phyloP scores from a whole-genome alignment of 1,140 invertebrate species.

The Propsilocerus akamusi region DNA sequence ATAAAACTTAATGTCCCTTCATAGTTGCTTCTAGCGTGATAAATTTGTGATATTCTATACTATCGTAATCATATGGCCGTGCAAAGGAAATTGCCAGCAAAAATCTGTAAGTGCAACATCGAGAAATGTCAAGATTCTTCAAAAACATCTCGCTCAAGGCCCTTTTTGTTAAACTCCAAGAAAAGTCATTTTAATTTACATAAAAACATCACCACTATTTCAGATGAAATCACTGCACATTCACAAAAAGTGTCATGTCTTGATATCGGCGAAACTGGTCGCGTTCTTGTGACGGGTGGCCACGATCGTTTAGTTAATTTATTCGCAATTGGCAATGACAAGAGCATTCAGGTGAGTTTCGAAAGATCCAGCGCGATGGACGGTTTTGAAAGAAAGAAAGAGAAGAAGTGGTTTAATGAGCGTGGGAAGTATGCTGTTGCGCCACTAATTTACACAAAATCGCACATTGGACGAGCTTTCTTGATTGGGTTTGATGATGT shows the following conservation, averaged over 20 bases:
- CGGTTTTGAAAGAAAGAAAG: constrained; percentile 3
- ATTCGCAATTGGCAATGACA: constrained; percentile 89
- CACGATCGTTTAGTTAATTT: constrained; percentile 96
- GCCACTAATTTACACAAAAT: not conserved
- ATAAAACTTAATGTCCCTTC: too few relatives aligned
- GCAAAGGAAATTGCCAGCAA: not conserved
- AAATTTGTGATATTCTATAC: constrained; percentile 1
- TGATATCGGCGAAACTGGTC: constrained; percentile 70
- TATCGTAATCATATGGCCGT: not conserved
- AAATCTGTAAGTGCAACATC: not conserved
- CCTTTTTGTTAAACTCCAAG: not conserved
- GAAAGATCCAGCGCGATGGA: not conserved
- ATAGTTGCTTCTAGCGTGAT: too few relatives aligned
- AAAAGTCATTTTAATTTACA: not conserved
- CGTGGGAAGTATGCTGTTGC: not conserved
- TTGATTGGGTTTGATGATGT: too few relatives aligned
- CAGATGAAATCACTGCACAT: constrained; percentile 79
- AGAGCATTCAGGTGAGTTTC: constrained; percentile 75
- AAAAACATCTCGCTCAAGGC: not conserved
- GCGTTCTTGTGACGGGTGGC: constrained; percentile 88
- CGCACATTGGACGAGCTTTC: not conserved
- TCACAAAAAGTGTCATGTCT: constrained; percentile 67
- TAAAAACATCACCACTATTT: constrained; percentile 11
- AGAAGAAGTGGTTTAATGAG: not conserved
- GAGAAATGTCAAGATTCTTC: not conserved